Percentiles rank a stretch among this genome's conserved stretches.
Evolutionary conservation across 2,797 vertebrate genomes (phyloP).

Genomic region (Acanthopagrus latus): DNA sequence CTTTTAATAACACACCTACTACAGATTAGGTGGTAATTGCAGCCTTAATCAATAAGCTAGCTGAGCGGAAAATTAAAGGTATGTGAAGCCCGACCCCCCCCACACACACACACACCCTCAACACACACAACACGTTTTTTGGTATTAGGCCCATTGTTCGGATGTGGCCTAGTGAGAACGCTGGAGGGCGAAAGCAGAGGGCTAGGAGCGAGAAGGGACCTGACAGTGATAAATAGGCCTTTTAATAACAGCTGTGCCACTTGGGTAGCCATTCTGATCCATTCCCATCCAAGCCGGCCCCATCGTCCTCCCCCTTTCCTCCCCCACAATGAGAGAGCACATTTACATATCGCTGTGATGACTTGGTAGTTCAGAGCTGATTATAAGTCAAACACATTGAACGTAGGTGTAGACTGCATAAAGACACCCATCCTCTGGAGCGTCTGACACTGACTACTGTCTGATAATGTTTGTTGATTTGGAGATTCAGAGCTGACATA

Average conservation of each 20-base stretch:
- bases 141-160: slow-evolving; percentile 84
- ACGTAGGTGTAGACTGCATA: slow-evolving; percentile 10
- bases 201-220: slow-evolving; percentile 82
- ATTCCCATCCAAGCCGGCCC: slow-evolving; percentile 74
- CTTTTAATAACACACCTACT: slow-evolving; percentile 88
- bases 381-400: slow-evolving; percentile 56
- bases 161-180: slow-evolving; percentile 83
- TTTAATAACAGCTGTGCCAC: slow-evolving; percentile 91
- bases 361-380: slow-evolving; percentile 59
- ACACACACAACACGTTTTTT: slow-evolving; percentile 70
- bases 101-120: slow-evolving; percentile 16
- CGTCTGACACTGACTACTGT: slow-evolving; percentile 57
- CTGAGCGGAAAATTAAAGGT: slow-evolving; percentile 91
- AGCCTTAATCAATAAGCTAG: slow-evolving; percentile 92
- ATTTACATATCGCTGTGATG: slow-evolving; percentile 77
- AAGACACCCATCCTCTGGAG: slow-evolving; percentile 25
- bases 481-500: neutral
- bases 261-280: slow-evolving; percentile 85
- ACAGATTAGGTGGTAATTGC: slow-evolving; percentile 90
- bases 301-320: slow-evolving; percentile 54
- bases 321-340: slow-evolving; percentile 63
- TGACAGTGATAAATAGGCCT: slow-evolving; percentile 92
- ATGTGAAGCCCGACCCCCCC: slow-evolving; percentile 65
- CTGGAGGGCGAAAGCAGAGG: slow-evolving; percentile 80
- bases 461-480: slow-evolving; percentile 64